Base-by-base conservation (phyloP, 1,140 invertebrate species). In the Euura lappo region DNA sequence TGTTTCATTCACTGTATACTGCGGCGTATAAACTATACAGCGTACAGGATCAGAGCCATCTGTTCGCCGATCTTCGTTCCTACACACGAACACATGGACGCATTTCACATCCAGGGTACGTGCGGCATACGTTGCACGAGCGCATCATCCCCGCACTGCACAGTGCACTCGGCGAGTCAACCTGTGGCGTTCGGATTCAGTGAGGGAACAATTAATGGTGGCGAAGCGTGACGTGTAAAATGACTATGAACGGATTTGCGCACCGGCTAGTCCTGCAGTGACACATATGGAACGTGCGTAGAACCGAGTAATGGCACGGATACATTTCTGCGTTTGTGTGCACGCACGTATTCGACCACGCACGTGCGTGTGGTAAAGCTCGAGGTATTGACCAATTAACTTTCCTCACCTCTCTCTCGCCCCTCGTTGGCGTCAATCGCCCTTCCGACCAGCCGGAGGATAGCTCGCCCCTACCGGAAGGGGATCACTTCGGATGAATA, bases 1-100 rank as follows among this genome's bases (percentile, higher is more conserved):
- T 60, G 51, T 60, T 60, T 60, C 51, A 60, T 60, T n/a, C 13
- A 60, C 51, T 60, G 51, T 60, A 60, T 60, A 60, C 51, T n/a
- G 6, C 51, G 51, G 51, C 51, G 51, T 60, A 60, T 60, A 60
- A 60, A 60, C 51, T 60, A 60, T 4, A 60, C 51, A 60, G 13
- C 10, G 51, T 60, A 6, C 51, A n/a, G 51, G 51, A 60, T 60
- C 51, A 60, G 51, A 8, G 51, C 51, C 51, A 60, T 60, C 51
- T 60, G 51, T 60, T 60, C 51, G 8, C 2, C 28, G 28, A 28
- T 60, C 51, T 60, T 60, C 51, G 13, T 11, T n/a, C 51, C 51
- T 4, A 60, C 51, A n/a, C 51, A 60, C 51, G 5, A 11, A 60
- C 51, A 60, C 28, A 28, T 28, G 28, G 28, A 28, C 28, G 28